phyloP scores from a whole-genome alignment of 2,797 vertebrate genomes.

The Phataginus tetradactyla region DNA sequence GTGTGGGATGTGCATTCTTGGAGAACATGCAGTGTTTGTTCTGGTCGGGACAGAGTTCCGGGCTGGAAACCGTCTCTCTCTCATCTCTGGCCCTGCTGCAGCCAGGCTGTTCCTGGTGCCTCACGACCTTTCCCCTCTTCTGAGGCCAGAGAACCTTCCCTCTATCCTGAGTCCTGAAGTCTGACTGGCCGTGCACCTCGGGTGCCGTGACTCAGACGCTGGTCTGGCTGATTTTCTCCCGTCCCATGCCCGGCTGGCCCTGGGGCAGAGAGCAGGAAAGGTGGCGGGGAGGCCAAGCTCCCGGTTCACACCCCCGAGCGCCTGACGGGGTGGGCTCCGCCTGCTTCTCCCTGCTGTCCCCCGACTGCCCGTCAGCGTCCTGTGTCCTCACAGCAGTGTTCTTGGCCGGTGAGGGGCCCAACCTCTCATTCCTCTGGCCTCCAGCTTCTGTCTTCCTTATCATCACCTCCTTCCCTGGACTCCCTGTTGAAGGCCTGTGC shows the following conservation, averaged over 20 bases:
- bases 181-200: fast-evolving
- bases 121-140: background rate
- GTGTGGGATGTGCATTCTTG: background rate
- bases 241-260: background rate
- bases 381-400: no score
- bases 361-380: no score
- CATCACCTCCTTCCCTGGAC: no score
- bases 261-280: background rate
- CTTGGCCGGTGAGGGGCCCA: no score
- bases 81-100: background rate
- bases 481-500: no score
- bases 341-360: no score
- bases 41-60: background rate
- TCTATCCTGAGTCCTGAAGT: background rate
- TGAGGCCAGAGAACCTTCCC: no score
- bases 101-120: background rate
- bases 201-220: background rate
- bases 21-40: fast-evolving
- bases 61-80: background rate
- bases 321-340: no score
- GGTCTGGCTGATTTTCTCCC: background rate
- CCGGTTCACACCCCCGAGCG: background rate
- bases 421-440: no score
- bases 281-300: background rate
- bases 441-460: no score